Conservation (phyloP, 2,888 invertebrate species). For the Mythimna impura region DNA sequence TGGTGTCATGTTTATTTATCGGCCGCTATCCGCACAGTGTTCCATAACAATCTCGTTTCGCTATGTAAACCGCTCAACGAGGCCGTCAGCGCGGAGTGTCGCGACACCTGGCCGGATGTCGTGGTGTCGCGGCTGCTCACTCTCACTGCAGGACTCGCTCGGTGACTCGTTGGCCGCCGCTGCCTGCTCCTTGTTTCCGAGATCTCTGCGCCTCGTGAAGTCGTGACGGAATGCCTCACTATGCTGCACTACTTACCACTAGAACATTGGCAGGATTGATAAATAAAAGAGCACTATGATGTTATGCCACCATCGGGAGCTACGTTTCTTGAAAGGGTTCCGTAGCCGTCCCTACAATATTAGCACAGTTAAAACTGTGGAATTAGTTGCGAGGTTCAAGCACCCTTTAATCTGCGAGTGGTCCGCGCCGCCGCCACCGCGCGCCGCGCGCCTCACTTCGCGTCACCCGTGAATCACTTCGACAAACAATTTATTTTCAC, state of each 20-base stretch:
- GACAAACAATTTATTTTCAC: not conserved
- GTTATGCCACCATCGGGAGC: not conserved
- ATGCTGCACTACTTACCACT: not conserved
- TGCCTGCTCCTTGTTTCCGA: too few species aligned
- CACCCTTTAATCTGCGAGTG: not conserved
- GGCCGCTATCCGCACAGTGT: constrained; percentile 28
- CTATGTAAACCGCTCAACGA: not conserved
- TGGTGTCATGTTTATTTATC: constrained; percentile 53
- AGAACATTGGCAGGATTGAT: not conserved
- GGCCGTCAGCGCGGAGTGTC: not conserved
- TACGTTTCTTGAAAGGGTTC: not conserved
- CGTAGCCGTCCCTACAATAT: not conserved
- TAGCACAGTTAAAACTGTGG: not conserved
- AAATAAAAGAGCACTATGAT: not conserved
- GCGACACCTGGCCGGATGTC: too few species aligned
- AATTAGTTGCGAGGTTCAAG: not conserved
- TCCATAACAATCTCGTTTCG: constrained; percentile 15
- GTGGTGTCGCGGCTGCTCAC: not conserved
- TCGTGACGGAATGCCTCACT: not conserved
- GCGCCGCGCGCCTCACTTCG: not conserved
- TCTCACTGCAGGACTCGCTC: not conserved
- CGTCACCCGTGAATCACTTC: not conserved
- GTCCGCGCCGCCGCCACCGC: not conserved
- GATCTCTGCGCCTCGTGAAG: not conserved
- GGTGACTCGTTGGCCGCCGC: not conserved